Evolutionary conservation across 2,797 vertebrate species (phyloP), one percentile per base, ranked within the genome.

Genomic region (Perodicticus potto): DNA sequence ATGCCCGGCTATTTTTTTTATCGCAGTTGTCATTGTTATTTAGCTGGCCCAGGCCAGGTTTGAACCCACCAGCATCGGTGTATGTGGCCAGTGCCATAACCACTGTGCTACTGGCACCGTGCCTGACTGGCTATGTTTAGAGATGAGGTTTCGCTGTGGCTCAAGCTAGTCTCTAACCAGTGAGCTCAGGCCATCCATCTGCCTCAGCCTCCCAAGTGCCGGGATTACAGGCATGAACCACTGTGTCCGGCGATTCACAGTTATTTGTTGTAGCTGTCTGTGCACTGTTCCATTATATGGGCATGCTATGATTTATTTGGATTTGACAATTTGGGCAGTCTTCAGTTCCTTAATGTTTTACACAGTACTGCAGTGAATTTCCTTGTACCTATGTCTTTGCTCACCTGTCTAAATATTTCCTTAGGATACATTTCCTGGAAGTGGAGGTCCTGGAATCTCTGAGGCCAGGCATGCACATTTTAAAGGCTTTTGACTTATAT

Each of bases 401-500:
- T 94, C 65, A 61, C 61, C 81, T 72, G 72, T 81, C 85, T 40
- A 49, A 61, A 74, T 65, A 40, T 45, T 90, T 92, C 94, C 74
- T 73, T 7, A 23, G 84, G 84, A 49, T 27, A 23, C 7, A 0
- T 55, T 89, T 93, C 76, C 76, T 93, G 14, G 3, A 74, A 34
- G 67, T 40, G 59, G 59, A 59, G 8, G 80, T 70, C 27, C 89
- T 10, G n/a, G 43, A 59, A 6, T 84, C 59, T 23, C 89, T 17
- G 55, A 22, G 70, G 32, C 81, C 43, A 1, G 2, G 55, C 25
- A 2, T 3, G 59, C 22, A 29, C 20, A 12, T 40, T 83, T 94
- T 14, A 40, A 59, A 90, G 67, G n/a, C 61, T 70, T 76, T 61
- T 1, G 22, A 11, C 17, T 3, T 4, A 32, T 20, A 1, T 0